Conservation (phyloP, 1,140 invertebrate genomes). For the Euschistus heros region DNA sequence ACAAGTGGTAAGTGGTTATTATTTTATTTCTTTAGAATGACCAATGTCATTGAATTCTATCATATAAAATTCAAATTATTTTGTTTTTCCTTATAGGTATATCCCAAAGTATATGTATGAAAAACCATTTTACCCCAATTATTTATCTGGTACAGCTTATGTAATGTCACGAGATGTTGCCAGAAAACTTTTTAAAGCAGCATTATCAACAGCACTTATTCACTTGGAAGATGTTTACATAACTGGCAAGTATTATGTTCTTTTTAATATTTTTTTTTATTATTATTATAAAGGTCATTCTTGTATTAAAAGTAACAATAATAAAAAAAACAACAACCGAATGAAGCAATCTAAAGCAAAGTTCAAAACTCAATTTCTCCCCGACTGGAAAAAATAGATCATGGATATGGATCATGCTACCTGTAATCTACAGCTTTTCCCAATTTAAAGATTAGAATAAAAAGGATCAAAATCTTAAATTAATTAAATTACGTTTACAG, state of each 20-base stretch:
- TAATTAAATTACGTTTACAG: too few relatives aligned
- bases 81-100: constrained; percentile 43
- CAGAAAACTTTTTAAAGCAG: constrained; percentile 51
- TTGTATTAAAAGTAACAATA: too few relatives aligned
- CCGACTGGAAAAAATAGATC: too few relatives aligned
- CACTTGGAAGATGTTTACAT: constrained; percentile 80
- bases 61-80: not conserved
- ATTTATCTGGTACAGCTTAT: constrained; percentile 76
- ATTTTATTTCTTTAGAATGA: not conserved
- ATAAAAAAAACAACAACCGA: too few relatives aligned
- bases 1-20: constrained; percentile 35
- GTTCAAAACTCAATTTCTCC: too few relatives aligned
- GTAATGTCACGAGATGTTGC: constrained; percentile 62
- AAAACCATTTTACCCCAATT: constrained; percentile 62
- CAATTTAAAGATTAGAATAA: too few relatives aligned
- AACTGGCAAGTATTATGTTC: constrained; percentile 54
- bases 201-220: constrained; percentile 55
- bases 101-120: constrained; percentile 69
- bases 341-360: too few relatives aligned
- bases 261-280: not conserved
- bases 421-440: too few relatives aligned
- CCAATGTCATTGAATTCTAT: not conserved
- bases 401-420: too few relatives aligned
- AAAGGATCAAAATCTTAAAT: too few relatives aligned
- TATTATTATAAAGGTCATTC: not conserved